Percentiles rank a stretch among this genome's conserved stretches.
These are phyloP conservation scores for Neofelis nebulosa DNA, from an alignment of 2,113 vertebrate species.

Conservation along the genomic window DNA sequence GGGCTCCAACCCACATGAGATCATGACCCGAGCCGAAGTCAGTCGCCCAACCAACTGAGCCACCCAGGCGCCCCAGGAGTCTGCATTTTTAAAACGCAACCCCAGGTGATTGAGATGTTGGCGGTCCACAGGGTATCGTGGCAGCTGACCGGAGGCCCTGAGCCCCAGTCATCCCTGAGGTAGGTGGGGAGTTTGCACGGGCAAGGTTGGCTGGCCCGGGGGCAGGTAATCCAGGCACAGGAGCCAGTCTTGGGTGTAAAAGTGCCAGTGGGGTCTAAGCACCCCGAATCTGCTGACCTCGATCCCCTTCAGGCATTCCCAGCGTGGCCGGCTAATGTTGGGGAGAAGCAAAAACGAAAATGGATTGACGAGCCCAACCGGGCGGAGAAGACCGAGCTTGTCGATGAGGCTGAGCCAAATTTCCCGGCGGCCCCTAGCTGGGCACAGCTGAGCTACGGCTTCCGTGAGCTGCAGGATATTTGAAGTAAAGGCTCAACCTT, in stretches of 20 bases:
- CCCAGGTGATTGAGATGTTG: not conserved
- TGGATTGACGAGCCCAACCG: not conserved
- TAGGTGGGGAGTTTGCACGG: not conserved
- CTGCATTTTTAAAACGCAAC: no score
- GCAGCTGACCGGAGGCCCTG: not conserved
- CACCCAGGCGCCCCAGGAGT: no score
- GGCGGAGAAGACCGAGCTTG: not conserved
- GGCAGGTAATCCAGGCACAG: no score
- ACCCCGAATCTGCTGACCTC: not conserved
- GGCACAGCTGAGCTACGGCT: conserved; percentile 46
- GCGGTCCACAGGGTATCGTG: fast-evolving
- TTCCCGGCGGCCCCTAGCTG: conserved; percentile 45
- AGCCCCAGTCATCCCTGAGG: not conserved
- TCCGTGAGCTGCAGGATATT: conserved; percentile 43
- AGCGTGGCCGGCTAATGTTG: not conserved
- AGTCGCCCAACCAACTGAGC: no score
- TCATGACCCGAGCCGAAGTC: no score
- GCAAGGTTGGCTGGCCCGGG: not conserved
- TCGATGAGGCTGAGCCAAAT: not conserved
- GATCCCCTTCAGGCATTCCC: not conserved
- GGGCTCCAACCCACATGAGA: no score
- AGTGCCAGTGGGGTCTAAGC: not conserved
- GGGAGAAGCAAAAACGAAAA: not conserved
- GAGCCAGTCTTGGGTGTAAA: not conserved
- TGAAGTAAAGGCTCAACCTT: conserved; percentile 59